A percentile compares a stretch with the other conserved stretches of the same genome.
Evolutionary conservation across 2,113 vertebrate genomes (phyloP).

Genomic region (Catagonus wagneri): DNA sequence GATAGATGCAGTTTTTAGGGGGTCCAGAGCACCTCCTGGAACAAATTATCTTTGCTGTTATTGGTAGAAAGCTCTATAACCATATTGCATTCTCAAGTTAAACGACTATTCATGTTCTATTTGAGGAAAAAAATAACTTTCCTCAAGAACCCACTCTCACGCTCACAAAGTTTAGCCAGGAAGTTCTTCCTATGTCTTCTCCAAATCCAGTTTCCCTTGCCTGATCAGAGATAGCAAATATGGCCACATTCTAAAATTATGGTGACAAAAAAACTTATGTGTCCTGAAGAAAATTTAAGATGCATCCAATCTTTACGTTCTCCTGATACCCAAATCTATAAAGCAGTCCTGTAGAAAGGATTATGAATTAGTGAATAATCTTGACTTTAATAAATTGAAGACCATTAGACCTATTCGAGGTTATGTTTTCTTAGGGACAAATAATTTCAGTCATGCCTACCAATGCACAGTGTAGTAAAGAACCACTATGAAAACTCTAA

Average conservation of each 20-base stretch:
- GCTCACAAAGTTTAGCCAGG: not conserved
- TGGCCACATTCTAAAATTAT: not conserved
- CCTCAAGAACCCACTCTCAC: not conserved
- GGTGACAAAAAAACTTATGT: not conserved
- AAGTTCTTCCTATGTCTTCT: not conserved
- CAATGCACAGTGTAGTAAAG: not conserved
- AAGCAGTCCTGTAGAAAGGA: not conserved
- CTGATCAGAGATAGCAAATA: not conserved
- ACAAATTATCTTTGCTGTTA: too few species aligned
- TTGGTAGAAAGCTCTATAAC: not conserved
- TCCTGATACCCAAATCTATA: not conserved
- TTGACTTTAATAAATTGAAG: not conserved
- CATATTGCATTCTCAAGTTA: not conserved
- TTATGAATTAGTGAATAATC: not conserved
- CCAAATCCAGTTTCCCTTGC: not conserved
- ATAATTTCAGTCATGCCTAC: not conserved
- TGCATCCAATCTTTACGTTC: not conserved
- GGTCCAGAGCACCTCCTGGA: fast-evolving
- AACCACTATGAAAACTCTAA: not conserved
- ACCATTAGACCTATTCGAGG: not conserved
- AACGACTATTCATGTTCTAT: not conserved
- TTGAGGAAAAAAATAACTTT: not conserved
- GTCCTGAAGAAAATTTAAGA: not conserved
- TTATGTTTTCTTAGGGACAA: not conserved
- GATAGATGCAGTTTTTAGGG: not conserved